Evolutionary conservation across 2,797 vertebrate species (phyloP), one percentile per base, ranked within the genome.

Genomic region (Galago senegalensis): DNA sequence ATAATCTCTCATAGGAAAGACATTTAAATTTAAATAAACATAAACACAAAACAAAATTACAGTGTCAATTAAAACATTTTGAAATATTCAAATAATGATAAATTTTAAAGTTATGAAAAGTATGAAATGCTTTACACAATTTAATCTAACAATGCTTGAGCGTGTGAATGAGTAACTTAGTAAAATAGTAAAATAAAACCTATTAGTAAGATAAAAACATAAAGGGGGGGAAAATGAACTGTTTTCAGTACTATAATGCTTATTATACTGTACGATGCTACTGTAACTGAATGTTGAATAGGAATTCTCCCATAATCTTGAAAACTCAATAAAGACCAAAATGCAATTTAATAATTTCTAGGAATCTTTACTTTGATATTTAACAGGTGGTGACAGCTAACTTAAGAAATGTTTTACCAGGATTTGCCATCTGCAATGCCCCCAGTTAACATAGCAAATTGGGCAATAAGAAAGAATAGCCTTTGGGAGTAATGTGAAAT

Each of bases 41-140:
- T 63, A 75, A 81, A 92, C 8, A 25, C 25, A 93, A 93, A 63
- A n/a, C 0, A 85, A 65, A 91, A 94, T 93, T 80, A 53, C 7
- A 95, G 0, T 56, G 1, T 46, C 89, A 70, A 63, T 85, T 88
- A 60, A 89, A 85, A 72, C 12, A 75, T 13, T 81, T 77, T 81
- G 84, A 86, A 61, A 89, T 70, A 89, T 17, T 84, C 7, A 81
- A 7, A 65, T 65, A n/a, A 58, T 60, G 73, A 37, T 20, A 89
- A 75, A 80, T 17, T 89, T 17, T 34, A 65, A 46, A 85, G 16
- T 23, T 80, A 14, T 21, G 0, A 9, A 73, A 94, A 81, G 1
- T 60, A 43, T 53, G 5, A 56, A 94, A 75, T 56, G 90, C 25
- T 80, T 92, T 20, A 53, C 0, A 43, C 82, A 95, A 90, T 18